A percentile compares a stretch with the other conserved stretches of the same genome.
Evolutionary conservation across 2,113 vertebrate species (phyloP).

Genomic region (Dromiciops gliroides): DNA sequence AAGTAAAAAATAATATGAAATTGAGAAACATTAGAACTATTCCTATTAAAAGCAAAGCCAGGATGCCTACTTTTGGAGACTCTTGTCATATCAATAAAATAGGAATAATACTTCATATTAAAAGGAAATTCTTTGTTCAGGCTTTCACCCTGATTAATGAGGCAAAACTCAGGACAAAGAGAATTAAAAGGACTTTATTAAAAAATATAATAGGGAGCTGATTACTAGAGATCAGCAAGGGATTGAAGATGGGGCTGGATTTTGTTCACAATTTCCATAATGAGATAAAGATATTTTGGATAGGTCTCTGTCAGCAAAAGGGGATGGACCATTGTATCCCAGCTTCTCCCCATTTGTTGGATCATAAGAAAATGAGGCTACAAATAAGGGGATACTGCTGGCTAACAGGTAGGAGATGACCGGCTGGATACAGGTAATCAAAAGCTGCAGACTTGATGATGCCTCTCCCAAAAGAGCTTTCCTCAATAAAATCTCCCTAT

Average conservation of each 20-base stretch:
- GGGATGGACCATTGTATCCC: neutral
- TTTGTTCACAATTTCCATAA: too few species aligned
- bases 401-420: neutral
- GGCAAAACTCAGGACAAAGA: neutral
- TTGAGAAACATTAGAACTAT: neutral
- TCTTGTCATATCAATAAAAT: neutral
- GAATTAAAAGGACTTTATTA: neutral
- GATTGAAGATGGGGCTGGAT: neutral
- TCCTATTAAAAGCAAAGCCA: neutral
- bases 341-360: neutral
- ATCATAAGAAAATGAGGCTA: neutral
- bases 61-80: neutral
- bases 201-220: neutral
- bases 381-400: neutral
- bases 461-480: neutral
- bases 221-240: neutral
- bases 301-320: neutral
- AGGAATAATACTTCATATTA: too few species aligned
- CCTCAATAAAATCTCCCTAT: neutral
- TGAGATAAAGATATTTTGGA: too few species aligned
- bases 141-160: neutral
- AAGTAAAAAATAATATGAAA: neutral
- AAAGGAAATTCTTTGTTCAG: neutral
- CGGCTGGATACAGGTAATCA: neutral
- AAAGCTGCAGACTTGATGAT: neutral